These are phyloP conservation scores for Aphelinus atriplicis DNA, from an alignment of 1,140 invertebrate genomes.

Conservation along the genomic window DNA sequence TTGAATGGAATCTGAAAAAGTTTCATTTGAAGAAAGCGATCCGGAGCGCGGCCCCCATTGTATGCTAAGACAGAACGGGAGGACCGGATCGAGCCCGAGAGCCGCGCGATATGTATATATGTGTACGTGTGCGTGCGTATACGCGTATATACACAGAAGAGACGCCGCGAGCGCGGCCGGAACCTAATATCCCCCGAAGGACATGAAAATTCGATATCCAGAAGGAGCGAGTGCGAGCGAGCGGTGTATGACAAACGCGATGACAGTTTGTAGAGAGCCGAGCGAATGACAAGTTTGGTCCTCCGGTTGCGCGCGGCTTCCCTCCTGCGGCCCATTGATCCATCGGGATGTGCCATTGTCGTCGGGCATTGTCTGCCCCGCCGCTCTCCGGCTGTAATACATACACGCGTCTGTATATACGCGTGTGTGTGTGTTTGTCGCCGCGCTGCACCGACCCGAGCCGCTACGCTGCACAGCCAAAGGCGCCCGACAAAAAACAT, in stretches of 20 bases:
- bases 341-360: conserved; percentile 36
- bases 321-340: conserved; percentile 24
- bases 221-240: neutral
- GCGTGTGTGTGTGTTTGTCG: neutral
- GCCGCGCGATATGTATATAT: neutral
- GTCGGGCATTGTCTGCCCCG: conserved; percentile 23
- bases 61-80: conserved; percentile 37
- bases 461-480: neutral
- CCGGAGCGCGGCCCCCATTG: conserved; percentile 17
- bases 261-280: conserved; percentile 35
- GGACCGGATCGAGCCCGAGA: neutral
- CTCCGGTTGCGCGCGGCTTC: conserved; percentile 9
- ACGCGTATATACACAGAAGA: neutral
- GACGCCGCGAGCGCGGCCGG: conserved; percentile 17
- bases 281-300: conserved; percentile 35
- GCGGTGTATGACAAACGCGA: conserved; percentile 39
- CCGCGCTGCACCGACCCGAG: neutral
- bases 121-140: too few relatives aligned
- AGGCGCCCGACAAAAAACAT: neutral
- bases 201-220: conserved; percentile 43
- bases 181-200: conserved; percentile 40
- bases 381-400: too few relatives aligned
- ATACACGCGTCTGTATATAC: neutral
- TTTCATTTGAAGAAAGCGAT: conserved; percentile 21
- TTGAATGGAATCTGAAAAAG: conserved; percentile 32